phyloP scores from a whole-genome alignment of 2,113 vertebrate genomes.

The Athene cunicularia region DNA sequence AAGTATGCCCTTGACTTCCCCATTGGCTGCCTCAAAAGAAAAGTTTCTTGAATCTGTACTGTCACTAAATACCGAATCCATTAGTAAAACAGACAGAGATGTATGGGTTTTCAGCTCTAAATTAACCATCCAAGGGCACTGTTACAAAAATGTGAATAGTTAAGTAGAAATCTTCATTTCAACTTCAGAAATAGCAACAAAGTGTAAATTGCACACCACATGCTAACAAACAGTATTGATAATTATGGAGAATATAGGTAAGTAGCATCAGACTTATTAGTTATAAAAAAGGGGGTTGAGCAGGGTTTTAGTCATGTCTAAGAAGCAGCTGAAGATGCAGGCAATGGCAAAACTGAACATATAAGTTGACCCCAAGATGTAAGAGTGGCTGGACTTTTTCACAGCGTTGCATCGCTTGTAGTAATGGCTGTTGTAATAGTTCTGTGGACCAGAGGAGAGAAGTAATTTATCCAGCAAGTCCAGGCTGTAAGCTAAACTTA shows the following conservation, averaged over 20 bases:
- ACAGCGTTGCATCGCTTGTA: background rate
- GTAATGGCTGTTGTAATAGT: background rate
- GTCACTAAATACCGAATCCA: background rate
- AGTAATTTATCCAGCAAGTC: background rate
- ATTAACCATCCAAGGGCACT: background rate
- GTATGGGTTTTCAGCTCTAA: background rate
- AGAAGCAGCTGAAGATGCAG: background rate
- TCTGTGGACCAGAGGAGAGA: background rate
- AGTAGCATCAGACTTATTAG: background rate
- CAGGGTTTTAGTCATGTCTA: background rate
- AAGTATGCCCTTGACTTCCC: background rate
- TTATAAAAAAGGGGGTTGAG: background rate
- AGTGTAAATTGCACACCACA: background rate
- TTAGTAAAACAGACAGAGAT: background rate
- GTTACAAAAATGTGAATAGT: background rate
- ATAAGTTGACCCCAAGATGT: accelerated
- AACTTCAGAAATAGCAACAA: background rate
- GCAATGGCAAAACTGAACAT: background rate
- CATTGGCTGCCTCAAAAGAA: background rate
- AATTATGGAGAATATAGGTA: background rate
- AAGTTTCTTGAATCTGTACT: background rate
- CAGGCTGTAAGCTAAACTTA: background rate
- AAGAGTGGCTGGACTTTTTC: background rate
- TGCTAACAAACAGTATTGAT: background rate
- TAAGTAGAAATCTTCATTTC: background rate